Base-by-base conservation (phyloP, 2,888 invertebrate genomes). In the Oligia strigilis region DNA sequence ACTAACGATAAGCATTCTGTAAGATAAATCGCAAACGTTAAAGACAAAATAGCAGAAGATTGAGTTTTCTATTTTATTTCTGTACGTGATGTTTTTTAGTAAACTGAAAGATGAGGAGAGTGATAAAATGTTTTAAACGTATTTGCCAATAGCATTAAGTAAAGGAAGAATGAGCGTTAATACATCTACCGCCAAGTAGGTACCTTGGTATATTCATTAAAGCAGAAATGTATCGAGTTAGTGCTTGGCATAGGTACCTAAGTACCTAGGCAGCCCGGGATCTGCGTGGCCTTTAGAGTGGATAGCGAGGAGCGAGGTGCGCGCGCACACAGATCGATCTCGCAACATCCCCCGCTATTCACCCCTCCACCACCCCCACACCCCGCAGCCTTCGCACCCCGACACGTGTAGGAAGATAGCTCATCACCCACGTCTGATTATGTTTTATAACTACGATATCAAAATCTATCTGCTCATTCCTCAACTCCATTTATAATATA, bases 311-410 rank as follows among this genome's bases (percentile, higher is more conserved):
- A 85, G 81, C 83, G 91, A 88, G 82, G 90, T 94, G 96, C 96
- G 94, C 95, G 96, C 95, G 94, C 94, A 91, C 81, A 85, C 88
- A 87, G 93, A 96, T 97, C 96, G 96, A 96, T 96, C 95, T 92
- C 90, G 87, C 80, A 89, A 89, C 91, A 89, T 89, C 84, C 83
- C 90, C 88, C 89, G 87, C 92, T 82, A 60, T 78, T 64, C 62
- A 78, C 78, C 84, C 85, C 87, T 86, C 84, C 89, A 90, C 83
- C 64, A 80, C 85, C 86, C 46, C 89, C 89, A 83, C 89, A 86
- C 78, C 86, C 77, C 81, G 80, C 85, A 79, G 81, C 78, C 74
- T 69, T 81, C 82, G 84, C 87, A 84, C 90, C 83, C 87, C 83
- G 88, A 90, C 92, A 93, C 93, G 93, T 93, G 94, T 93, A 93